Evolutionary conservation across 2,113 vertebrate genomes (phyloP).

Genomic region (Peucedramus taeniatus): DNA sequence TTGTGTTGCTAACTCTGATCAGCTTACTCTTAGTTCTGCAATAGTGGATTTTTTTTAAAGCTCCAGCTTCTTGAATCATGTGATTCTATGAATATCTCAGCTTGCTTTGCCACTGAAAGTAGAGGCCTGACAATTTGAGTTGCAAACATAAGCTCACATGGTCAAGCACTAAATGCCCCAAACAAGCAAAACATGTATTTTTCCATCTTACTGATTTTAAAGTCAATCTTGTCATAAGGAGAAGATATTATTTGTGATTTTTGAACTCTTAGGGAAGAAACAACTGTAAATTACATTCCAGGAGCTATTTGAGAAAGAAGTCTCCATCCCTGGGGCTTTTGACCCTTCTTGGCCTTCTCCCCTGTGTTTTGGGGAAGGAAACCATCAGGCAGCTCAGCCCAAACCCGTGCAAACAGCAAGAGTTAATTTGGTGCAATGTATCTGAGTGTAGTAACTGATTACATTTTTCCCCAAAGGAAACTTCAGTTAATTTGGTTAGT

Average conservation of each 20-base stretch:
- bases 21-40: not conserved
- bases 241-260: not conserved
- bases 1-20: not conserved
- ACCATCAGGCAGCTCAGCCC: not conserved
- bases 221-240: not conserved
- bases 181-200: not conserved
- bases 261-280: not conserved
- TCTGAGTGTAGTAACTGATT: slow-evolving; percentile 73
- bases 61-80: not conserved
- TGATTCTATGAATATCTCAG: not conserved
- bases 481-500: slow-evolving; percentile 78
- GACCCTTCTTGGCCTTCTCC: not conserved
- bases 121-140: not conserved
- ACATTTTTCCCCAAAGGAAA: slow-evolving; percentile 80
- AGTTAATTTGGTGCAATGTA: slow-evolving; percentile 74
- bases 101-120: not conserved
- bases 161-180: not conserved
- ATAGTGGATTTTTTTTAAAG: not conserved
- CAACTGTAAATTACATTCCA: not conserved
- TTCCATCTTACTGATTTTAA: not conserved
- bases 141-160: not conserved
- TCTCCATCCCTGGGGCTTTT: not conserved
- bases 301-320: not conserved
- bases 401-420: slow-evolving; percentile 4
- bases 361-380: not conserved